These are phyloP conservation scores for Melanotaenia pygmaea DNA, from an alignment of 2,797 vertebrate genomes.

Conservation along the genomic window DNA sequence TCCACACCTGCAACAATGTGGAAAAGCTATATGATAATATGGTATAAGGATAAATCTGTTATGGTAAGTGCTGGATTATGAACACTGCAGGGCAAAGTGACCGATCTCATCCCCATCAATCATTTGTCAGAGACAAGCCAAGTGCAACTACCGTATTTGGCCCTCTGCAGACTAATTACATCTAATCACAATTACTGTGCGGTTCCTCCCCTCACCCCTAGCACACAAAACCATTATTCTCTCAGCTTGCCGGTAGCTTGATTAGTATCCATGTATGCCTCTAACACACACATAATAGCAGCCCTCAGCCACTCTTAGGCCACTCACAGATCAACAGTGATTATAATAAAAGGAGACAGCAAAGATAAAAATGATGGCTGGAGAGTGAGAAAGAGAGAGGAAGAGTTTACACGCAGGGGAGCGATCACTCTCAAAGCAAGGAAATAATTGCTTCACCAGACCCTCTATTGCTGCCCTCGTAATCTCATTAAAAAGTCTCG, in stretches of 20 bases:
- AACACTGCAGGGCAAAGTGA: conserved; percentile 39
- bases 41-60: neutral
- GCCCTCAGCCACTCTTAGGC: conserved; percentile 73
- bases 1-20: neutral
- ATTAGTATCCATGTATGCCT: conserved; percentile 76
- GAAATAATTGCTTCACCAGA: conserved; percentile 76
- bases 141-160: conserved; percentile 66
- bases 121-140: conserved; percentile 59
- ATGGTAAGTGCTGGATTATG: conserved; percentile 36
- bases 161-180: conserved; percentile 74
- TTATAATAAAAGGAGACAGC: conserved; percentile 75
- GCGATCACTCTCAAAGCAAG: conserved; percentile 72
- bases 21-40: neutral
- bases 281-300: conserved; percentile 75
- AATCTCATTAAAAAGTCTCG: conserved; percentile 82
- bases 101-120: conserved; percentile 51
- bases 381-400: conserved; percentile 67
- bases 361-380: conserved; percentile 73
- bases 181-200: conserved; percentile 72
- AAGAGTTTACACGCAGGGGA: conserved; percentile 68
- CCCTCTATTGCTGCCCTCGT: conserved; percentile 69
- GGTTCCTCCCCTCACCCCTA: conserved; percentile 56
- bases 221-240: conserved; percentile 74
- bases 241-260: conserved; percentile 72
- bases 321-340: conserved; percentile 77